Conservation (phyloP, 1,140 invertebrate species). For the Trinorchestia longiramus region DNA sequence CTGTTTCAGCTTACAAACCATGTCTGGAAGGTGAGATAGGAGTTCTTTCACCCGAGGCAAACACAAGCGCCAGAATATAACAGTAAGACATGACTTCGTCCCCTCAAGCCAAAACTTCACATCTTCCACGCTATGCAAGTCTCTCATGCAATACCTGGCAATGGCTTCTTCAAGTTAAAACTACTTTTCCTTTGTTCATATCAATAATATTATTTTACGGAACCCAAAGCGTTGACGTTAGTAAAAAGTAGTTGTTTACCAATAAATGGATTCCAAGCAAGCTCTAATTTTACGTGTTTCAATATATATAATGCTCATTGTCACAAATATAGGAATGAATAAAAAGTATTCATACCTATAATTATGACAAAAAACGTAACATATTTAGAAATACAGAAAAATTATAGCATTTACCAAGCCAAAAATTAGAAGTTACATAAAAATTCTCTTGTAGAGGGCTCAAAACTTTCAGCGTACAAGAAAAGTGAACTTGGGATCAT, state of each 20-base stretch:
- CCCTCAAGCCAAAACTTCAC: not conserved
- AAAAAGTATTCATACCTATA: too few relatives aligned
- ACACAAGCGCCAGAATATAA: not conserved
- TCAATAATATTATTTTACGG: not conserved
- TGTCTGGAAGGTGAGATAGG: not conserved
- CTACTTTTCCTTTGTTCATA: not conserved
- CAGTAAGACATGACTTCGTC: not conserved
- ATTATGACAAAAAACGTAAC: too few relatives aligned
- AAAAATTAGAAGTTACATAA: not conserved
- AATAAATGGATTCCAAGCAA: not conserved
- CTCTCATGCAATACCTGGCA: not conserved
- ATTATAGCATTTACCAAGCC: too few relatives aligned
- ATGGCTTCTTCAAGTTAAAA: not conserved
- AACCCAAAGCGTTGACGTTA: not conserved
- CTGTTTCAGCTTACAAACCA: not conserved
- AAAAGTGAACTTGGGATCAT: not conserved
- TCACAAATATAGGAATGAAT: too few relatives aligned
- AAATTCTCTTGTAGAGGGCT: not conserved
- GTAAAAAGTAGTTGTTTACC: not conserved
- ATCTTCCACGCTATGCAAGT: not conserved
- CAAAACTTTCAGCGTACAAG: not conserved
- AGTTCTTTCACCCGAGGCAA: not conserved
- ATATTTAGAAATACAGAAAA: too few relatives aligned
- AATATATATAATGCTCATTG: too few relatives aligned
- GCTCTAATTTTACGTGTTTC: not conserved